Evolutionary conservation across 2,888 invertebrate species (phyloP).

Genomic region (Drosophila atroscutellata): DNA sequence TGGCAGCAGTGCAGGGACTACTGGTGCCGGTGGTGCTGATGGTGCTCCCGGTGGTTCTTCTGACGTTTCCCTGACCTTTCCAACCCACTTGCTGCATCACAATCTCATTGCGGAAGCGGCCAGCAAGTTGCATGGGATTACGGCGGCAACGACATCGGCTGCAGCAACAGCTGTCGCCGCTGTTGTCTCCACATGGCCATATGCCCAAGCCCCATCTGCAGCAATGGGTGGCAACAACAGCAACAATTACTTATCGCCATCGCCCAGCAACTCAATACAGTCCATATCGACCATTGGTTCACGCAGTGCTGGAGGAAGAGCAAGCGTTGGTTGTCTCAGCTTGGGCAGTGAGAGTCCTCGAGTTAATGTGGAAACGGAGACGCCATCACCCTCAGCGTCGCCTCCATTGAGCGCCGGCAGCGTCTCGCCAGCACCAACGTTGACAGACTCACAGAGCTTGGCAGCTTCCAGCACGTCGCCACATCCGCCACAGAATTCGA

Average conservation of each 20-base stretch:
- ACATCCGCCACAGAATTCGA: conserved; percentile 49
- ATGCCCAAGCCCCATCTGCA: conserved; percentile 52
- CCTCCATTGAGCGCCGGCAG: conserved; percentile 78
- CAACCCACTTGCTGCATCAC: too few species aligned
- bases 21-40: not conserved
- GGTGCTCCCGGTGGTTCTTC: conserved; percentile 17
- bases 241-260: conserved; percentile 82
- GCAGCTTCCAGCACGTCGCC: conserved; percentile 65
- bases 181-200: conserved; percentile 36
- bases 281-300: conserved; percentile 84
- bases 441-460: conserved; percentile 65
- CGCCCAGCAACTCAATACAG: conserved; percentile 84
- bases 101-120: too few species aligned
- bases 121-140: too few species aligned
- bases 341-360: conserved; percentile 83
- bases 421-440: conserved; percentile 74
- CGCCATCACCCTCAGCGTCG: conserved; percentile 83
- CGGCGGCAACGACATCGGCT: too few species aligned
- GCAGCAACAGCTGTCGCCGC: too few species aligned
- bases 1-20: too few species aligned
- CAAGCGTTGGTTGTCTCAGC: conserved; percentile 72
- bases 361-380: conserved; percentile 84
- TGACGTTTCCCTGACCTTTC: conserved; percentile 75
- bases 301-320: conserved; percentile 36
- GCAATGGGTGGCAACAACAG: conserved; percentile 50